A percentile compares a stretch with the other conserved stretches of the same genome.
phyloP scores from a whole-genome alignment of 1,140 invertebrate genomes.

The Pseudoatta argentina region DNA sequence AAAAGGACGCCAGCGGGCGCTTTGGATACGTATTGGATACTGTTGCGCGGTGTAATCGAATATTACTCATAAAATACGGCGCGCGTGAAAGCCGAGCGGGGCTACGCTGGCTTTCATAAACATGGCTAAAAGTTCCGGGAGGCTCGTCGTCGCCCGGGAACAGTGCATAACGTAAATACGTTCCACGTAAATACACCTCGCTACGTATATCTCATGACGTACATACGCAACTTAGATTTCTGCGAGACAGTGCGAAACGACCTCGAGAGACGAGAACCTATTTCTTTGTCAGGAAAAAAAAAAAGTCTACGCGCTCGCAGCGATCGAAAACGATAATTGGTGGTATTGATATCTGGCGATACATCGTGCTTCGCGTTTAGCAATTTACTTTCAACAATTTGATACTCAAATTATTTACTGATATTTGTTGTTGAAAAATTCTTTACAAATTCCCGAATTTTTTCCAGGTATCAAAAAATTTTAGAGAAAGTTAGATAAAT shows the following conservation, averaged over 20 bases:
- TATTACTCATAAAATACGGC: constrained; percentile 56
- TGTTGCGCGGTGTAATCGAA: constrained; percentile 56
- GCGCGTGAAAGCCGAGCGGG: not conserved
- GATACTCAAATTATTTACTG: no score
- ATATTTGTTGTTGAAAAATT: no score
- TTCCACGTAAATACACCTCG: not conserved
- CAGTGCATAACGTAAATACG: not conserved
- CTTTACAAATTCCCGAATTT: no score
- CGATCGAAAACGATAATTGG: not conserved
- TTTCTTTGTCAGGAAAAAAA: not conserved
- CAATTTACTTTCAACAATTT: no score
- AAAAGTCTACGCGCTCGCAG: not conserved
- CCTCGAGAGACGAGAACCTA: not conserved
- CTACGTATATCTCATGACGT: not conserved
- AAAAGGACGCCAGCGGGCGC: constrained; percentile 21
- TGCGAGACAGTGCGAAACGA: no score
- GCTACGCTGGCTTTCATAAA: constrained; percentile 28
- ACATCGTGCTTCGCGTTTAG: no score
- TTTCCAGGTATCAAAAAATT: no score
- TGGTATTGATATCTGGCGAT: no score
- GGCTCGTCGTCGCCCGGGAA: not conserved
- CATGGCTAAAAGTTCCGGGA: constrained; percentile 43
- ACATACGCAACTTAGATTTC: constrained; percentile 26
- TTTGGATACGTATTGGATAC: constrained; percentile 30
- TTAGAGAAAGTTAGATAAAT: no score